Percentiles rank a stretch among this genome's conserved stretches.
Evolutionary conservation across 1,140 invertebrate species (phyloP).

Genomic region (Tetramorium parvispinum): DNA sequence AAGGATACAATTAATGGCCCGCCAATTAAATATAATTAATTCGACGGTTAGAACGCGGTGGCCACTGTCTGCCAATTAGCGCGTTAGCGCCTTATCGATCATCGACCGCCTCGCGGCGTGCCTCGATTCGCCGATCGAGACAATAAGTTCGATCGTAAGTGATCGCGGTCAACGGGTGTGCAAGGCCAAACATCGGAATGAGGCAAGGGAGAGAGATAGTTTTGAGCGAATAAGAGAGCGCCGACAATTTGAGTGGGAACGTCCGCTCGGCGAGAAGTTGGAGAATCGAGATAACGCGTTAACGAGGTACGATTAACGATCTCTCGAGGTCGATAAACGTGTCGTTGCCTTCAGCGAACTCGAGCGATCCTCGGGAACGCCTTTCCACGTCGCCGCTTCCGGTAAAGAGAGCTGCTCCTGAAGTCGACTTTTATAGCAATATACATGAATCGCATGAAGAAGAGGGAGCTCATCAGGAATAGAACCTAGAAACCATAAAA

Average conservation of each 20-base stretch:
- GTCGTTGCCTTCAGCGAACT: constrained; percentile 31
- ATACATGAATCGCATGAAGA: not conserved
- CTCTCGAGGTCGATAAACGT: constrained; percentile 16
- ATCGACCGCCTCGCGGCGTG: constrained; percentile 58
- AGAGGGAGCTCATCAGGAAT: not conserved
- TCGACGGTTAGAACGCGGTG: constrained; percentile 49
- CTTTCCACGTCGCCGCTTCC: constrained; percentile 35
- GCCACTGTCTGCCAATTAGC: constrained; percentile 73
- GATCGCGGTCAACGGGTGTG: constrained; percentile 12
- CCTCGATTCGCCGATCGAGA: constrained; percentile 55
- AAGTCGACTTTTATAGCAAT: constrained; percentile 31
- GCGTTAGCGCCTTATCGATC: constrained; percentile 74
- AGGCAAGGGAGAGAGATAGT: not conserved
- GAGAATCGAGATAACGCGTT: constrained; percentile 56
- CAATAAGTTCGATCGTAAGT: constrained; percentile 65
- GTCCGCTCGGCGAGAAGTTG: not conserved
- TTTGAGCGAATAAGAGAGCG: not conserved
- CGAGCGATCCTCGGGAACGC: constrained; percentile 12
- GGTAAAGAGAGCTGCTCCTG: not conserved
- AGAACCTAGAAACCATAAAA: not conserved
- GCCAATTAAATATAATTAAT: constrained; percentile 78
- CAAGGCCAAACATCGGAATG: not conserved
- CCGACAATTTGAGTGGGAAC: constrained; percentile 13
- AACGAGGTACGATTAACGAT: constrained; percentile 66
- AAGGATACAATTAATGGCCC: constrained; percentile 75